Percentiles rank a stretch among this genome's conserved stretches.
These are phyloP conservation scores for Ptychodera flava DNA, from an alignment of 35 echinoderm and acorn worm genomes.

Conservation along the genomic window DNA sequence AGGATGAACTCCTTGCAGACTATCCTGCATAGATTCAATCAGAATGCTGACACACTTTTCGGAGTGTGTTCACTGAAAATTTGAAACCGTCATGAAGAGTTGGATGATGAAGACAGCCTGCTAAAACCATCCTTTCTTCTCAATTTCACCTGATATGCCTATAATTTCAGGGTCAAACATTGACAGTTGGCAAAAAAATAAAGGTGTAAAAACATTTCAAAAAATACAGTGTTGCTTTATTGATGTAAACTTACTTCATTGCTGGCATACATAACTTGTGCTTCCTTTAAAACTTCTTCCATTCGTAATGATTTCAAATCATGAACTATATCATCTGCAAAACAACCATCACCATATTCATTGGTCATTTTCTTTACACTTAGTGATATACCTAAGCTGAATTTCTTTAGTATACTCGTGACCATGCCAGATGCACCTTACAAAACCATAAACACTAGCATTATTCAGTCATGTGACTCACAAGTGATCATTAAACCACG, in stretches of 20 bases:
- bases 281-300: slow-evolving; percentile 42
- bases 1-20: too few species aligned
- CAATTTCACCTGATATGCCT: too few species aligned
- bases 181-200: neutral
- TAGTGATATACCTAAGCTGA: neutral
- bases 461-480: neutral
- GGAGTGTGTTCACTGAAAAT: too few species aligned
- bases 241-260: slow-evolving; percentile 45
- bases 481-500: neutral
- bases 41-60: too few species aligned
- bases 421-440: neutral
- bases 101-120: too few species aligned
- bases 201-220: neutral
- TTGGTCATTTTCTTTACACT: neutral
- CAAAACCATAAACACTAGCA: neutral
- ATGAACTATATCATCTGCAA: slow-evolving; percentile 49
- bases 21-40: too few species aligned
- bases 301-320: slow-evolving; percentile 40
- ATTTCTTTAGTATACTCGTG: neutral
- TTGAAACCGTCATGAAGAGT: too few species aligned
- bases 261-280: slow-evolving; percentile 39
- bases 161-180: neutral
- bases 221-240: neutral
- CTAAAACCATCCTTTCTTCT: too few species aligned
- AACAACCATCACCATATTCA: neutral